Conservation (phyloP, 2,888 invertebrate genomes). For the Drosophila austrosaltans region DNA sequence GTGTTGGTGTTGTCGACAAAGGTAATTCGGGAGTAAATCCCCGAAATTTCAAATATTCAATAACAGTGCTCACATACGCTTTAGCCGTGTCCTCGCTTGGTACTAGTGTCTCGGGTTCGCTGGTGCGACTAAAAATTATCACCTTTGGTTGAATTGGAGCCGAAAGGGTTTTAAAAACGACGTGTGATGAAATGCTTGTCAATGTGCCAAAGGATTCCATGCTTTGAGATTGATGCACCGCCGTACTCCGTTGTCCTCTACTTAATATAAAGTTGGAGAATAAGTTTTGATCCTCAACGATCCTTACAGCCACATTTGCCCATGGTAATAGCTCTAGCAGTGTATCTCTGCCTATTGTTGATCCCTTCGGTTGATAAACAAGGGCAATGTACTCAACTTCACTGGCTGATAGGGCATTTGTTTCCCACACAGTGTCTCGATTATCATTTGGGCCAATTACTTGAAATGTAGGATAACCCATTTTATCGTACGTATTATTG, state of each 20-base stretch:
- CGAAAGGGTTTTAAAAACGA: no score
- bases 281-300: conserved; percentile 4
- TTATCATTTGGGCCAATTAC: conserved; percentile 4
- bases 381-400: conserved; percentile 28
- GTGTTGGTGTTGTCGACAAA: background rate
- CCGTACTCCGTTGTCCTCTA: conserved; percentile 5
- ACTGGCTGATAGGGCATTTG: background rate
- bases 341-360: conserved; percentile 54
- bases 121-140: background rate
- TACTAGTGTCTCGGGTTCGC: background rate
- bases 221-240: background rate
- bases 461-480: background rate
- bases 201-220: conserved; percentile 27
- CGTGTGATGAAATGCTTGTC: no score
- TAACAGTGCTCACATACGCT: conserved; percentile 40
- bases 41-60: background rate
- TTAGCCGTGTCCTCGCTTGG: conserved; percentile 1
- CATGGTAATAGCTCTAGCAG: conserved; percentile 45
- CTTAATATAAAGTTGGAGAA: conserved; percentile 28
- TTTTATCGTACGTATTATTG: background rate
- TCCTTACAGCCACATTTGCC: conserved; percentile 47
- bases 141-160: background rate
- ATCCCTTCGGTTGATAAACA: conserved; percentile 43
- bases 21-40: background rate
- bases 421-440: background rate